Conservation (phyloP, 2,888 invertebrate genomes). For the Drosophila paranaensis region DNA sequence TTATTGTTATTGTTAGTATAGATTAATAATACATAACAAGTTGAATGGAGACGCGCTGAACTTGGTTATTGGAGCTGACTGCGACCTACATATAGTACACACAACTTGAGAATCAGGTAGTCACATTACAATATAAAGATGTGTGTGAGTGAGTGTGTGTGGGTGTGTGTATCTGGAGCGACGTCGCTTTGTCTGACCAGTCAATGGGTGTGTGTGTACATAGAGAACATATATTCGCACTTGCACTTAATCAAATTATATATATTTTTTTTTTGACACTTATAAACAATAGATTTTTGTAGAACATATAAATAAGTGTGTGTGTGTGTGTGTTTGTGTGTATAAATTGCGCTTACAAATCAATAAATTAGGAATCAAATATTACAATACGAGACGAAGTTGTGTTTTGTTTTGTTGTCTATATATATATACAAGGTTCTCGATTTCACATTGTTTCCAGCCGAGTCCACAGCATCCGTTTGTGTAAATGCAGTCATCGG, state of each 20-base stretch:
- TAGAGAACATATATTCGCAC: conserved; percentile 42
- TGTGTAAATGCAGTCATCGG: conserved; percentile 63
- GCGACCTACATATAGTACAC: conserved; percentile 28
- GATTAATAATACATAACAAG: conserved; percentile 25
- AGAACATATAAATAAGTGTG: conserved; percentile 31
- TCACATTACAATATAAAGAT: conserved; percentile 15
- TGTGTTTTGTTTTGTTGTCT: conserved; percentile 21
- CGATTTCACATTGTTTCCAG: conserved; percentile 33
- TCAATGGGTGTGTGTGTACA: conserved; percentile 31
- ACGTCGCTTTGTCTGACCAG: conserved; percentile 31
- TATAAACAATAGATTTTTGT: conserved; percentile 57
- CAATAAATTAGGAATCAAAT: conserved; percentile 75
- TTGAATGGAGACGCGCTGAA: conserved; percentile 33
- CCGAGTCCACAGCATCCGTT: conserved; percentile 54
- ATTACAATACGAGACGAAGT: conserved; percentile 61
- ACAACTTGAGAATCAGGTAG: conserved; percentile 36
- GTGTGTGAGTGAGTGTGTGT: not conserved
- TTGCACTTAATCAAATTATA: conserved; percentile 66
- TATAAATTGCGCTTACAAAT: conserved; percentile 39
- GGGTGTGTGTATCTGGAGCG: conserved; percentile 8
- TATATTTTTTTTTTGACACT: conserved; percentile 54
- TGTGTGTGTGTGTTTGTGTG: conserved; percentile 15
- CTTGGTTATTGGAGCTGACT: conserved; percentile 36
- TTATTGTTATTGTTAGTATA: conserved; percentile 18
- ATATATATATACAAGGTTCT: conserved; percentile 53